Evolutionary conservation across 2,113 vertebrate species (phyloP).

Genomic region (Picathartes gymnocephalus): DNA sequence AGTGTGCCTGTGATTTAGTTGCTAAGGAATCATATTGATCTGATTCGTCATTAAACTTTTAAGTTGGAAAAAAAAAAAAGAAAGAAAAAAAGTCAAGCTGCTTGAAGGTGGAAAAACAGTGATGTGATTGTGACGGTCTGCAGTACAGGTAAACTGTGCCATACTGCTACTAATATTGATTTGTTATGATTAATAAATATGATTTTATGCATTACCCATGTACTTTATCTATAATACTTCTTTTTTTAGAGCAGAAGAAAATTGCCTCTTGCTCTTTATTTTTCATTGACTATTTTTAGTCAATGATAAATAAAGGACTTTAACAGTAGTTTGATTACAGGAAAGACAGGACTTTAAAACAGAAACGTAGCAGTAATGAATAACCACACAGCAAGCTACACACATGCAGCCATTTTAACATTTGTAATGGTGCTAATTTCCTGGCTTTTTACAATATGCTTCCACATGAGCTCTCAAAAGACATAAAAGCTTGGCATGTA

Average conservation of each 20-base stretch:
- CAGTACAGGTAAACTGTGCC: conserved; percentile 26
- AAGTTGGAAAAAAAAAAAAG: conserved; percentile 33
- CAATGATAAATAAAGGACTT: conserved; percentile 69
- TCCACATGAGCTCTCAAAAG: conserved; percentile 92
- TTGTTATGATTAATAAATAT: conserved; percentile 60
- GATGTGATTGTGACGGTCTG: conserved; percentile 36
- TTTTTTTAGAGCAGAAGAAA: conserved; percentile 48
- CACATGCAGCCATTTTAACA: conserved; percentile 57
- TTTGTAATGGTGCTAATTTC: conserved; percentile 88
- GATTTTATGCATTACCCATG: conserved; percentile 40
- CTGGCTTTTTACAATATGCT: conserved; percentile 83
- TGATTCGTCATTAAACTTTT: conserved; percentile 73
- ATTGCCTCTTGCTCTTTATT: conserved; percentile 57
- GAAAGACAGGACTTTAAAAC: conserved; percentile 36
- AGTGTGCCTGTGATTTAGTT: conserved; percentile 69
- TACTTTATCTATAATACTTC: not conserved
- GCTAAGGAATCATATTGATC: conserved; percentile 72
- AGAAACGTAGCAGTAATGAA: conserved; percentile 32
- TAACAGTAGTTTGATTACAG: conserved; percentile 29
- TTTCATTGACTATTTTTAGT: conserved; percentile 62
- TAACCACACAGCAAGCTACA: not conserved
- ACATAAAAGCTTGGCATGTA: conserved; percentile 87
- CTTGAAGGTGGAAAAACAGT: conserved; percentile 17
- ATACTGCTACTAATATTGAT: conserved; percentile 10
- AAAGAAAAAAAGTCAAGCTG: not conserved